phyloP scores from a whole-genome alignment of 2,113 vertebrate genomes.

The Myodes glareolus region DNA sequence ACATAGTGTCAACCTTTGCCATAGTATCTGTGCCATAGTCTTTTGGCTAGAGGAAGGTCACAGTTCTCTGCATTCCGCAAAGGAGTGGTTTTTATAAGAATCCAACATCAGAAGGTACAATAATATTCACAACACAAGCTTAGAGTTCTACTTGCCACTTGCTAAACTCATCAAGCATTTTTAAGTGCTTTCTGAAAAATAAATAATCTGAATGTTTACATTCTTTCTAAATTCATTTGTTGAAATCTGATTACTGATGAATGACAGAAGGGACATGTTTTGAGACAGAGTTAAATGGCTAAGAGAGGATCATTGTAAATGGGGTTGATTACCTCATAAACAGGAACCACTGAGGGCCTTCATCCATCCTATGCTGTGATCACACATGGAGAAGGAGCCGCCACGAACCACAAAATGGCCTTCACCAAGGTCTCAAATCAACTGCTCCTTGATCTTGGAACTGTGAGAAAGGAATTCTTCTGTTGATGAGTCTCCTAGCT shows the following conservation, averaged over 20 bases:
- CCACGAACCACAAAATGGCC: not conserved
- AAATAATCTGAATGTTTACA: not conserved
- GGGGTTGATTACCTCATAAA: not conserved
- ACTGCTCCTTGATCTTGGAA: not conserved
- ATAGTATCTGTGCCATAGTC: not conserved
- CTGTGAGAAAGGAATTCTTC: not conserved
- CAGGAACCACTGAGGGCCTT: not conserved
- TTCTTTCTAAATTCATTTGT: not conserved
- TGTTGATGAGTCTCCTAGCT: not conserved
- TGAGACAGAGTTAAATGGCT: not conserved
- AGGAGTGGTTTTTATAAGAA: not conserved
- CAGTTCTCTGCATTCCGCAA: not conserved
- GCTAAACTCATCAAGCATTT: not conserved
- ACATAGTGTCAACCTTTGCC: not conserved
- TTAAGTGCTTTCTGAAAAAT: constrained; percentile 12
- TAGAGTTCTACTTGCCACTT: not conserved
- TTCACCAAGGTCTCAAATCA: not conserved
- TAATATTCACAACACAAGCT: not conserved
- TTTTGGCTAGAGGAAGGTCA: not conserved
- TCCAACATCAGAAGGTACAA: not conserved
- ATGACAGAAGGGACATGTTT: not conserved
- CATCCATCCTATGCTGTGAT: not conserved
- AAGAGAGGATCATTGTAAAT: not conserved
- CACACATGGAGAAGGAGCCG: no score
- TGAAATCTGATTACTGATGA: not conserved